Base-by-base conservation (phyloP, 2,888 invertebrate species). In the Romanomermis culicivorax region DNA sequence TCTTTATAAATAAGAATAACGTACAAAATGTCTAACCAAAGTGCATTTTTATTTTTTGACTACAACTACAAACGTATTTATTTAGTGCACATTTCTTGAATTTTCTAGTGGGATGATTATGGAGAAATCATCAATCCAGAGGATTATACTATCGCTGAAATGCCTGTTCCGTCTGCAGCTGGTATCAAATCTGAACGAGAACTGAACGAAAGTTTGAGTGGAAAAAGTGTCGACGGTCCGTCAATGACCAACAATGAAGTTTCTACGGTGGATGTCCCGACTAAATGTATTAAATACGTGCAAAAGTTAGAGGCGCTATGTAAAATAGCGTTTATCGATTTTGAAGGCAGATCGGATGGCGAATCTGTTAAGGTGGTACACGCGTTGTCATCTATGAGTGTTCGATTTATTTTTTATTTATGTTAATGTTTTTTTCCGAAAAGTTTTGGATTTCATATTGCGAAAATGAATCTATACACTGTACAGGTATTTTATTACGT, bases 31-130 rank as follows among this genome's bases (percentile, higher is more conserved):
- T n/a, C n/a, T n/a, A n/a, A n/a, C n/a, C n/a, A n/a, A n/a, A n/a
- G n/a, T n/a, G n/a, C n/a, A n/a, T n/a, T n/a, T n/a, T n/a, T n/a
- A n/a, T n/a, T n/a, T n/a, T n/a, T n/a, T n/a, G n/a, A n/a, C n/a
- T n/a, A n/a, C n/a, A n/a, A n/a, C n/a, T n/a, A n/a, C n/a, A n/a
- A n/a, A n/a, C n/a, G n/a, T n/a, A n/a, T n/a, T n/a, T n/a, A n/a
- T n/a, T n/a, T n/a, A n/a, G n/a, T n/a, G n/a, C n/a, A n/a, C n/a
- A n/a, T n/a, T n/a, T n/a, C n/a, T n/a, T n/a, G n/a, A n/a, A n/a
- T n/a, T n/a, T n/a, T n/a, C n/a, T n/a, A 86, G 68, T 79, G 79
- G 65, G 95, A 95, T 64, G 95, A 95, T 69, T 97, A 95, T 67
- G 95, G 97, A 0, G 95, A 95, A 72, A 79, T 88, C 45, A 83